Conservation (phyloP, 2,113 vertebrate species). For the Uropsilus gracilis region DNA sequence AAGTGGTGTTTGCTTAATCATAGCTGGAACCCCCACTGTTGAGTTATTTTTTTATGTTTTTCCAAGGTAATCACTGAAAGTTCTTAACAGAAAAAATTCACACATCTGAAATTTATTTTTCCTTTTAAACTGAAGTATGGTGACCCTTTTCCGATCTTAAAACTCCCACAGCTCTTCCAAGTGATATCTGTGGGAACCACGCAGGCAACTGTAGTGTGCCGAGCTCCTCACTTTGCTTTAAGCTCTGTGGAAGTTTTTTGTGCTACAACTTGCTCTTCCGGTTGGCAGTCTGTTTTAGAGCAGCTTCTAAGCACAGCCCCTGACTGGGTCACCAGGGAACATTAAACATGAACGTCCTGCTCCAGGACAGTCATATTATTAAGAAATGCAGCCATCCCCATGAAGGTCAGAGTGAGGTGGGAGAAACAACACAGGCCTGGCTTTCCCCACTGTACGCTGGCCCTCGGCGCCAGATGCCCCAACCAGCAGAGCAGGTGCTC, state of each 20-base stretch:
- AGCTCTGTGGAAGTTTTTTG: neutral
- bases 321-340: neutral
- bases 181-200: neutral
- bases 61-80: neutral
- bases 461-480: neutral
- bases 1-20: neutral
- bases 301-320: neutral
- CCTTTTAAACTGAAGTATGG: neutral
- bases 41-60: neutral
- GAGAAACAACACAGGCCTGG: neutral
- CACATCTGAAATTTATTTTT: neutral
- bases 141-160: neutral
- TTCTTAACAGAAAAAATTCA: neutral
- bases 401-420: neutral
- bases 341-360: neutral
- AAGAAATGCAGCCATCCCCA: neutral
- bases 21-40: neutral
- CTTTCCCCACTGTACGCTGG: no score
- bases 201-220: fast-evolving
- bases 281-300: neutral
- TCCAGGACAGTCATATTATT: neutral
- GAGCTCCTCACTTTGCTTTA: fast-evolving
- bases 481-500: no score
- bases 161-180: neutral
- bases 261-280: neutral